Evolutionary conservation across 92 coral and sea anemone species (phyloP).

Genomic region (Epizoanthus scotinus): DNA sequence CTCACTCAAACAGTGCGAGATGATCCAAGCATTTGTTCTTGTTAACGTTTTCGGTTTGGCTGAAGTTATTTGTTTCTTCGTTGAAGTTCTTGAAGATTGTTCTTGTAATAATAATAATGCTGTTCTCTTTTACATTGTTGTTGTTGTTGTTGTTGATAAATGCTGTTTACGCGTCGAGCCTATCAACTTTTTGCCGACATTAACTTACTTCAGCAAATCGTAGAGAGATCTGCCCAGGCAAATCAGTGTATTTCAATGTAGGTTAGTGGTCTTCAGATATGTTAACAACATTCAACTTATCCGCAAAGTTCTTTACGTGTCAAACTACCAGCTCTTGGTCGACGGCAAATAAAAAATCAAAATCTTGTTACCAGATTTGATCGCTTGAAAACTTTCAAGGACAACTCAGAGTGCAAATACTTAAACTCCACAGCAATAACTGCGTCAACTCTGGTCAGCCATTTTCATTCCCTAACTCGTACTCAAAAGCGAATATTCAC

Average conservation of each 20-base stretch:
- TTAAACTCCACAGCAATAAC: background rate
- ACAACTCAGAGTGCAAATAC: background rate
- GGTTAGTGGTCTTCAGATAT: background rate
- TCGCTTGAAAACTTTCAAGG: background rate
- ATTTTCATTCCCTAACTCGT: background rate
- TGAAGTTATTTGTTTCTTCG: background rate
- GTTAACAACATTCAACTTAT: background rate
- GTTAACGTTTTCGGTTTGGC: background rate
- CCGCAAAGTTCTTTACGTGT: background rate
- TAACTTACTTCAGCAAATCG: too few species aligned
- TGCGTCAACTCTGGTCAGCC: background rate
- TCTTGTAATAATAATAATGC: too few species aligned
- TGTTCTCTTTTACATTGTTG: too few species aligned
- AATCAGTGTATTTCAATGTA: too few species aligned
- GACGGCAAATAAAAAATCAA: background rate
- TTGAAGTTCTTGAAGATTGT: too few species aligned
- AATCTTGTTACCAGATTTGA: background rate
- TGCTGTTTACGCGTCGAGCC: too few species aligned
- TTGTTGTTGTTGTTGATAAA: too few species aligned
- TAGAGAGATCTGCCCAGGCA: too few species aligned
- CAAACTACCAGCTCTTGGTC: background rate
- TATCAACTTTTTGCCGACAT: too few species aligned
- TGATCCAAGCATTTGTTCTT: background rate
- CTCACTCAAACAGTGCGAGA: background rate
- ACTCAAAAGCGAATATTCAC: constrained; percentile 6